phyloP scores from a whole-genome alignment of 1,140 invertebrate genomes.

The Aphidius gifuensis region DNA sequence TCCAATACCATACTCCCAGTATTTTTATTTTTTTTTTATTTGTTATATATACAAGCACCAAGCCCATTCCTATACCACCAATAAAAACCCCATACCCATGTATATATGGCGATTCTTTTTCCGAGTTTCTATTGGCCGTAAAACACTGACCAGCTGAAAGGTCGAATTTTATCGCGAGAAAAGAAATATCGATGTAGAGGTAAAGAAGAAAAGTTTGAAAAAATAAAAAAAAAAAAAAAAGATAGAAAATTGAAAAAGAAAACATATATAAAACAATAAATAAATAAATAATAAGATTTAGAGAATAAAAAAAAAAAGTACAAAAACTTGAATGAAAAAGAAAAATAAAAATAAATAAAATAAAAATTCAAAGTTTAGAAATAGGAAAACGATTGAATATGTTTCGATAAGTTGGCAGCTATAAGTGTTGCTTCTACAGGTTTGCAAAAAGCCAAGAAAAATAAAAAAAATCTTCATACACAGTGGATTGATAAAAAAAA shows the following conservation, averaged over 20 bases:
- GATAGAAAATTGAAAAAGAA: slow-evolving; percentile 12
- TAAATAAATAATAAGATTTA: slow-evolving; percentile 6
- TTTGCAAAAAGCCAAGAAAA: too few relatives aligned
- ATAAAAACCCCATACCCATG: slow-evolving; percentile 53
- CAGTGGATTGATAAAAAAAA: too few relatives aligned
- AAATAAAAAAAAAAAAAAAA: slow-evolving; percentile 7
- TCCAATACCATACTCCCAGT: slow-evolving; percentile 52
- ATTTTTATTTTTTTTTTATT: slow-evolving; percentile 22
- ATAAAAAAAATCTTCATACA: too few relatives aligned
- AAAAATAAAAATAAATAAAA: neutral
- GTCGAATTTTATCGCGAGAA: slow-evolving; percentile 51
- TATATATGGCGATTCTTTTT: slow-evolving; percentile 51
- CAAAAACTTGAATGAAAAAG: slow-evolving; percentile 5
- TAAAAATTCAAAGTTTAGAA: neutral
- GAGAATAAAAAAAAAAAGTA: slow-evolving; percentile 8
- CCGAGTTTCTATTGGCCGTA: slow-evolving; percentile 49
- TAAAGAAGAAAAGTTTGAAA: slow-evolving; percentile 24
- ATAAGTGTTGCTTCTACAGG: neutral
- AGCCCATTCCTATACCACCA: slow-evolving; percentile 51
- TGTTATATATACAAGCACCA: slow-evolving; percentile 42
- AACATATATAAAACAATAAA: neutral
- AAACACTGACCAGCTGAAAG: slow-evolving; percentile 52
- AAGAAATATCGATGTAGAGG: slow-evolving; percentile 49
- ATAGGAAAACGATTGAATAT: neutral
- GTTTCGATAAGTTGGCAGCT: slow-evolving; percentile 11